Percentiles rank a stretch among this genome's conserved stretches.
Conservation (phyloP, 2,113 vertebrate genomes). For the Mastomys natalensis region DNA sequence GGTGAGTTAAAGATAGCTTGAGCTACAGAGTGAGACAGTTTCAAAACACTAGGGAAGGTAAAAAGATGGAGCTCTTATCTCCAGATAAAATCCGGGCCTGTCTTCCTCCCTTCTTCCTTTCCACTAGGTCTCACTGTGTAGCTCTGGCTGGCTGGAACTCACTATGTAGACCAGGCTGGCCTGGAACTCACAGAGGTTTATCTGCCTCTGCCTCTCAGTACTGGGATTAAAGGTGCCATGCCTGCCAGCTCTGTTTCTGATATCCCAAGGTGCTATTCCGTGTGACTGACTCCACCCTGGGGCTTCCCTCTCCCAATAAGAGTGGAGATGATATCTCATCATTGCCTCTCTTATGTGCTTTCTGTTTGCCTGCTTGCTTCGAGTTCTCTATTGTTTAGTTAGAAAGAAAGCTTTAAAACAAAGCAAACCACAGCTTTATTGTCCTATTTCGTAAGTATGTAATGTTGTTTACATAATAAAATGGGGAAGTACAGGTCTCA, state of each 20-base stretch:
- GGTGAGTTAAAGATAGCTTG: background rate
- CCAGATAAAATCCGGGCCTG: background rate
- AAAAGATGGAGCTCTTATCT: background rate
- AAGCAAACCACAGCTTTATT: constrained; percentile 62
- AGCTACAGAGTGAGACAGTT: background rate
- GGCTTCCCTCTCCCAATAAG: background rate
- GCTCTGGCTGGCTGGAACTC: background rate
- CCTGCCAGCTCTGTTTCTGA: constrained; percentile 1
- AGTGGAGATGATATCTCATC: background rate
- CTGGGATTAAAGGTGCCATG: background rate
- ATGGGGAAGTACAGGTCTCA: background rate
- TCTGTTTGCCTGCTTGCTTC: background rate
- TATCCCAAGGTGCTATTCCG: background rate
- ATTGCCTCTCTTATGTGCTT: background rate
- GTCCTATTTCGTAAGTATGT: constrained; percentile 42
- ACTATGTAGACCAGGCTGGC: background rate
- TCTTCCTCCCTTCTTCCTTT: background rate
- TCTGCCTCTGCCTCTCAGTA: background rate
- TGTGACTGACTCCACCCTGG: background rate
- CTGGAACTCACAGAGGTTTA: too few species aligned
- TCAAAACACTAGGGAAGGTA: background rate
- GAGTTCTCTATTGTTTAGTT: background rate
- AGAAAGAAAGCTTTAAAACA: constrained; percentile 49
- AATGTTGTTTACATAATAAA: constrained; percentile 21
- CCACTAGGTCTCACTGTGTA: background rate